A percentile compares a stretch with the other conserved stretches of the same genome.
Evolutionary conservation across 2,113 vertebrate genomes (phyloP).

Genomic region (Protobothrops mucrosquamatus): DNA sequence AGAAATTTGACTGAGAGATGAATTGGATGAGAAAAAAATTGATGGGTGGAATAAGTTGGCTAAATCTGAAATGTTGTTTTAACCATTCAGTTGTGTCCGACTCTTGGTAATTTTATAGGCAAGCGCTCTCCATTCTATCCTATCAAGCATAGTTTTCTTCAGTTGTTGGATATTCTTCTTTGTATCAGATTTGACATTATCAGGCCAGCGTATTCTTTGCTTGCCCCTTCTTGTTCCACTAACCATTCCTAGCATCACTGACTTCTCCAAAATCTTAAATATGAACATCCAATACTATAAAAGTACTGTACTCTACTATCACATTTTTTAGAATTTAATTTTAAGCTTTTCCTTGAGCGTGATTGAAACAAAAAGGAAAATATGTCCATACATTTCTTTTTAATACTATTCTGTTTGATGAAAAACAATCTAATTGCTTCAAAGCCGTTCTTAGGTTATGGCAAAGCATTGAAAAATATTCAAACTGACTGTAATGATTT

Average conservation of each 20-base stretch:
- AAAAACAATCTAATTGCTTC: background rate
- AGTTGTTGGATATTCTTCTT: background rate
- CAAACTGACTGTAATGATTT: background rate
- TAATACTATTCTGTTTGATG: background rate
- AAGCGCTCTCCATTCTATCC: background rate
- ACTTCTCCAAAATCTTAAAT: background rate
- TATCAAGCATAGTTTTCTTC: background rate
- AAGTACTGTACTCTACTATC: background rate
- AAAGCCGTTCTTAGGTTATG: background rate
- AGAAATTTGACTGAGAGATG: background rate
- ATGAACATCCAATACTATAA: background rate
- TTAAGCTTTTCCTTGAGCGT: slow-evolving; percentile 17
- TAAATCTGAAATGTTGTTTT: background rate
- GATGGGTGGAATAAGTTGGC: background rate
- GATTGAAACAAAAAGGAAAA: slow-evolving; percentile 30
- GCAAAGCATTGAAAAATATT: background rate
- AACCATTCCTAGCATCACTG: background rate
- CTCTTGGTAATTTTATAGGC: background rate
- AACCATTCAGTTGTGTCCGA: background rate
- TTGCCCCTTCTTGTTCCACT: background rate
- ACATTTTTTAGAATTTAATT: background rate
- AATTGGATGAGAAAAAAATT: background rate
- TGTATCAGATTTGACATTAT: background rate
- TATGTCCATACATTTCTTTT: background rate
- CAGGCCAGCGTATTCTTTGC: background rate